phyloP scores from a whole-genome alignment of 2,797 vertebrate genomes.

The Buceros bicornis region DNA sequence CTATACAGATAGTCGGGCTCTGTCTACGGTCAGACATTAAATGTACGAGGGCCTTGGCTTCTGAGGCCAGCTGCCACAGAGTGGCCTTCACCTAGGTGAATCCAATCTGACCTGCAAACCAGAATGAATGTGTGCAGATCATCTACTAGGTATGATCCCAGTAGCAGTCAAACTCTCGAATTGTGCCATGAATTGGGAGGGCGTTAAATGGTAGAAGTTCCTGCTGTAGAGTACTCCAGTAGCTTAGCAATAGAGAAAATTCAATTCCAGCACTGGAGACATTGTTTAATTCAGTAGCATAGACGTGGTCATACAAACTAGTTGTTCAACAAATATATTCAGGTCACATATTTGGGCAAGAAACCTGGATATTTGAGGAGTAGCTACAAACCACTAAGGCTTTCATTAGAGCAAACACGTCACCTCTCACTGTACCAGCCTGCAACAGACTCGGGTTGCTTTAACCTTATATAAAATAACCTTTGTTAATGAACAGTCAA shows the following conservation, averaged over 20 bases:
- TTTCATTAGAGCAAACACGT: neutral
- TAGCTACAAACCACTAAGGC: neutral
- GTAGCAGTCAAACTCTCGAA: neutral
- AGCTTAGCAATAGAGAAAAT: neutral
- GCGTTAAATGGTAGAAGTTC: rapidly evolving
- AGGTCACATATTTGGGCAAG: neutral
- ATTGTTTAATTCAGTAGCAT: neutral
- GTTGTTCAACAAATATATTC: neutral
- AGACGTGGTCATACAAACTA: too few species aligned
- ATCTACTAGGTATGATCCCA: neutral
- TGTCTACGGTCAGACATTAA: neutral
- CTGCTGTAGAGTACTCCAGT: rapidly evolving
- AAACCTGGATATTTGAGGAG: neutral
- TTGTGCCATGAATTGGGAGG: neutral
- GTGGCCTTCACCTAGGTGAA: neutral
- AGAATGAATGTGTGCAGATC: neutral
- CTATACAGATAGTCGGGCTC: neutral
- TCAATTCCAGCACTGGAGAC: neutral
- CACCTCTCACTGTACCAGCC: neutral
- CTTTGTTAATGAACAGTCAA: neutral
- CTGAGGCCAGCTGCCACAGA: neutral
- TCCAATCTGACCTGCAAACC: neutral
- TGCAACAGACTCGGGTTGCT: neutral
- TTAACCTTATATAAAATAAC: neutral
- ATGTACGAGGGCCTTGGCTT: neutral